A percentile compares a stretch with the other conserved stretches of the same genome.
Conservation (phyloP, 2,888 invertebrate species). For the Heliconius sara region DNA sequence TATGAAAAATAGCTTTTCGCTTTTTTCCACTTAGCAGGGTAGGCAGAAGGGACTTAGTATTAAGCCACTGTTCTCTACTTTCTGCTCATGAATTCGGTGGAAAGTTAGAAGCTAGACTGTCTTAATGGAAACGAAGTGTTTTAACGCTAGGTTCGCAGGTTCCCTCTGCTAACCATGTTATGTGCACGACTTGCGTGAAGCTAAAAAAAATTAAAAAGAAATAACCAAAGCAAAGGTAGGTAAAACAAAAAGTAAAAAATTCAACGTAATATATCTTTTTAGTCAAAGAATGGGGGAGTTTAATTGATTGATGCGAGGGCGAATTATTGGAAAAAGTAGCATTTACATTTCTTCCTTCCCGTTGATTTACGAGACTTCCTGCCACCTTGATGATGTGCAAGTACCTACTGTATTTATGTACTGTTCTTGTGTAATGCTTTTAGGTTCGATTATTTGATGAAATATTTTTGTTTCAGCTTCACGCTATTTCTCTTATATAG, state of each 20-base stretch:
- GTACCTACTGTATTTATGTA: neutral
- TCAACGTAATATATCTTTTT: conserved; percentile 34
- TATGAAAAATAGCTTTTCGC: too few species aligned
- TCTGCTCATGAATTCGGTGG: too few species aligned
- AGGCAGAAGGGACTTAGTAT: too few species aligned
- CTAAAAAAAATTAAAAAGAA: neutral
- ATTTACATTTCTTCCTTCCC: conserved; percentile 51
- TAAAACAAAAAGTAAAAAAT: conserved; percentile 23
- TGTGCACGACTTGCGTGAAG: neutral
- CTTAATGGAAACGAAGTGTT: too few species aligned
- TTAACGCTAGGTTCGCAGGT: neutral
- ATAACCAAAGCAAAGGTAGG: neutral
- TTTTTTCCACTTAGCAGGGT: too few species aligned
- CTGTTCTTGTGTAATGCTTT: too few species aligned
- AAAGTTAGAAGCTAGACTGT: too few species aligned
- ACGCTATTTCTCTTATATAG: too few species aligned
- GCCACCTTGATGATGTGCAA: conserved; percentile 8
- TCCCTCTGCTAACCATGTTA: neutral
- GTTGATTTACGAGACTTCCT: conserved; percentile 49
- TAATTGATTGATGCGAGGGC: conserved; percentile 58
- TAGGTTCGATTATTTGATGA: too few species aligned
- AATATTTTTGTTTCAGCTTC: too few species aligned
- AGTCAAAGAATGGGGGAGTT: conserved; percentile 48
- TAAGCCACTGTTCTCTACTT: too few species aligned
- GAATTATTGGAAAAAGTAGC: conserved; percentile 52